phyloP scores from a whole-genome alignment of 2,888 invertebrate genomes.

The Chloromyia formosa region DNA sequence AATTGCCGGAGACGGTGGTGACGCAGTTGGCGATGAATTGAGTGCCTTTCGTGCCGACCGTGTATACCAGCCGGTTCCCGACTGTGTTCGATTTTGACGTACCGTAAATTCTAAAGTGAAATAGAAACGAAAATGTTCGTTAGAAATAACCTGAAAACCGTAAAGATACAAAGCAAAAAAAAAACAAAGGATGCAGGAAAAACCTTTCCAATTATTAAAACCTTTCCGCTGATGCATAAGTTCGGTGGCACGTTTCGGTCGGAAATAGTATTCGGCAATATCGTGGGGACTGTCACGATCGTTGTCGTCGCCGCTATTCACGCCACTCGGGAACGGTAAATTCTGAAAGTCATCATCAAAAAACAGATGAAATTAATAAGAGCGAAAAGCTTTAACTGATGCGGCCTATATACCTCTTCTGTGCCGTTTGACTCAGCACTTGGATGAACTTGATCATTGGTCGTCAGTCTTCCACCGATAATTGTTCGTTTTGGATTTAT shows the following conservation, averaged over 20 bases:
- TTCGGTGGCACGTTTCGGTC: slow-evolving; percentile 70
- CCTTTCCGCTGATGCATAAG: slow-evolving; percentile 68
- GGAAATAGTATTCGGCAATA: slow-evolving; percentile 77
- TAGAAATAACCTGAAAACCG: no score
- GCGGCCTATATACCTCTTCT: neutral
- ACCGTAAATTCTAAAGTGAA: slow-evolving; percentile 25
- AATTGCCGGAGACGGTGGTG: neutral
- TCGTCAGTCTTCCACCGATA: neutral
- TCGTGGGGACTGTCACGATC: slow-evolving; percentile 57
- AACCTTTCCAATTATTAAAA: slow-evolving; percentile 68
- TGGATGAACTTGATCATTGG: neutral
- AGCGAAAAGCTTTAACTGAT: neutral
- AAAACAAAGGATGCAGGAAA: neutral
- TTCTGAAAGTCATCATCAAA: slow-evolving; percentile 12
- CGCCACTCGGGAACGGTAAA: slow-evolving; percentile 60
- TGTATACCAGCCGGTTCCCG: neutral
- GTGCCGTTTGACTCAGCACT: neutral
- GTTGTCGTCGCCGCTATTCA: slow-evolving; percentile 52
- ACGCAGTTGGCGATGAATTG: neutral
- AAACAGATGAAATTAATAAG: slow-evolving; percentile 50
- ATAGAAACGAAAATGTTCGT: neutral
- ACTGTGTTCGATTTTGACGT: slow-evolving; percentile 13
- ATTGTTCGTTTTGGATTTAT: slow-evolving; percentile 4
- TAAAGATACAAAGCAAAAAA: neutral
- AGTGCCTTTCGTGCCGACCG: neutral